Conservation (phyloP, 2,113 vertebrate species). For the Aptenodytes patagonicus region DNA sequence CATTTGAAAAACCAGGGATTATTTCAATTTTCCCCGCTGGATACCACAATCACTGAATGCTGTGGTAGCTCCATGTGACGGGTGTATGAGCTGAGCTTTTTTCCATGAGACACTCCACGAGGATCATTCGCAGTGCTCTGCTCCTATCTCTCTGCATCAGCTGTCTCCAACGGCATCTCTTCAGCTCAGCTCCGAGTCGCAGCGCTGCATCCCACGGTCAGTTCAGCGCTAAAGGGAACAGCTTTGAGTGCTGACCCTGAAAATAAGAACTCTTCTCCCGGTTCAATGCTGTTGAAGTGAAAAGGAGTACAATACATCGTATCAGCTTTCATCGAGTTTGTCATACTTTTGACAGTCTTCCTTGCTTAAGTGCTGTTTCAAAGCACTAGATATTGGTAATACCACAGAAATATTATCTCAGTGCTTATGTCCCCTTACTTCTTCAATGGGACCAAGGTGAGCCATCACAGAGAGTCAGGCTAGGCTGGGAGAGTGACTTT, state of each 20-base stretch:
- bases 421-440: neutral
- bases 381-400: neutral
- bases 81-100: neutral
- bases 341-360: neutral
- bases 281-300: neutral
- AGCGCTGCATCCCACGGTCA: rapidly evolving
- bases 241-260: neutral
- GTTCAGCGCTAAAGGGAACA: neutral
- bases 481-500: neutral
- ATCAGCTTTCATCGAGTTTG: neutral
- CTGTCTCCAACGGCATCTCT: rapidly evolving
- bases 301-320: neutral
- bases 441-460: neutral
- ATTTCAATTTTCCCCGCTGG: neutral
- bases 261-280: neutral
- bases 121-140: neutral
- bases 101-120: rapidly evolving
- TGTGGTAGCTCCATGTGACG: neutral
- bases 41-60: neutral
- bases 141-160: neutral
- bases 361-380: neutral
- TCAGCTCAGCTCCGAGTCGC: neutral
- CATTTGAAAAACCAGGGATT: neutral
- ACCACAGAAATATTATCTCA: neutral
- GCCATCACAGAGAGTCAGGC: neutral